A percentile compares a stretch with the other conserved stretches of the same genome.
Conservation (phyloP, 1,140 invertebrate genomes). For the Tetramorium alpestre region DNA sequence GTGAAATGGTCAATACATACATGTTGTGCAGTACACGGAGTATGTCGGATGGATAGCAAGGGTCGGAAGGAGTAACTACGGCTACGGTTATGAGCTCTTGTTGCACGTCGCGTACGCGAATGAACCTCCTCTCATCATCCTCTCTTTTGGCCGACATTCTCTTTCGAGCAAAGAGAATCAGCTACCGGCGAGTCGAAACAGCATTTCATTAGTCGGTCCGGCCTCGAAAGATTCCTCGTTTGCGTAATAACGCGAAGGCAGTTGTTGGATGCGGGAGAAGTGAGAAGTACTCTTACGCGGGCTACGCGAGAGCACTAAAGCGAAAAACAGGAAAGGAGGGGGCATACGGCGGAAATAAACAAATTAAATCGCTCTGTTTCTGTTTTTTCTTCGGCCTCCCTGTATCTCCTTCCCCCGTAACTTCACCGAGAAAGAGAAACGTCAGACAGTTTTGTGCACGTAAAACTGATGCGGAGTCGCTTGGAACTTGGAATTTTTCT, state of each 20-base stretch:
- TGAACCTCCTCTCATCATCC: constrained; percentile 23
- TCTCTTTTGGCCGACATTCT: constrained; percentile 20
- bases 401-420: too few species aligned
- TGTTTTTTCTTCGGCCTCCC: background rate
- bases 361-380: constrained; percentile 43
- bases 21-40: background rate
- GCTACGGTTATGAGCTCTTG: constrained; percentile 43
- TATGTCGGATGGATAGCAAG: background rate
- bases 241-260: constrained; percentile 11
- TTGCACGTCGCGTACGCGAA: constrained; percentile 16
- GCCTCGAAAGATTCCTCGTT: constrained; percentile 49
- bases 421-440: background rate
- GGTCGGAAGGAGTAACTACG: constrained; percentile 9
- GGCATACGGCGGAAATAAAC: constrained; percentile 25
- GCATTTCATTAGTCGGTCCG: constrained; percentile 36
- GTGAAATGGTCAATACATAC: constrained; percentile 11
- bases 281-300: constrained; percentile 3
- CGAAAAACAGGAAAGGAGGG: background rate
- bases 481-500: constrained; percentile 38
- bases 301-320: background rate
- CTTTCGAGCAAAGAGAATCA: constrained; percentile 15
- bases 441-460: background rate
- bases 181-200: constrained; percentile 17
- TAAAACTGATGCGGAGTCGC: background rate
- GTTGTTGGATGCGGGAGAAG: background rate